Evolutionary conservation across 2,797 vertebrate species (phyloP).

Genomic region (Gymnopithys bicolor): DNA sequence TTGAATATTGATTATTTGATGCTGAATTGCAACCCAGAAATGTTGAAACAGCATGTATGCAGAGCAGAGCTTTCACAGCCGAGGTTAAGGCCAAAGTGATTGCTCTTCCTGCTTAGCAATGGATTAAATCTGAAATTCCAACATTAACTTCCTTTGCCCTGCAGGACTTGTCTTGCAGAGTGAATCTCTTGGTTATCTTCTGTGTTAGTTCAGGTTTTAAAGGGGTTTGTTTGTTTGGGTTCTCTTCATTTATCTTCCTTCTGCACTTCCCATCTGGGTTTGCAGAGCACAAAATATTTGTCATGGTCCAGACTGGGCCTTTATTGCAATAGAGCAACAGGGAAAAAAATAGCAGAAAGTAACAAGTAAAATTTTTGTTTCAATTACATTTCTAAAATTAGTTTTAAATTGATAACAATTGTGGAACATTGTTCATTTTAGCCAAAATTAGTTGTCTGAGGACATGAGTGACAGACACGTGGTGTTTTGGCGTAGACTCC

Average conservation of each 20-base stretch:
- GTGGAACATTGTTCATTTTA: background rate
- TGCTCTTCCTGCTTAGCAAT: constrained; percentile 47
- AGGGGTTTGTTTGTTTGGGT: background rate
- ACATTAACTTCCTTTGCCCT: constrained; percentile 34
- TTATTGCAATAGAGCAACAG: background rate
- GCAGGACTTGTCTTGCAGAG: background rate
- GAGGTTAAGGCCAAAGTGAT: constrained; percentile 61
- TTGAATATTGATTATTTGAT: constrained; percentile 68
- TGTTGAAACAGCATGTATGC: constrained; percentile 72
- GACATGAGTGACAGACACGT: accelerated
- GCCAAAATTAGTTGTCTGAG: background rate
- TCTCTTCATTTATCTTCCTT: background rate
- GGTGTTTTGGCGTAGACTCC: background rate
- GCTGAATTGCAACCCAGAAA: constrained; percentile 65
- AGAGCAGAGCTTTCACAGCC: constrained; percentile 39
- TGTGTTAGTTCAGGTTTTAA: background rate
- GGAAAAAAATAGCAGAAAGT: background rate
- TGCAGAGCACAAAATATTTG: background rate
- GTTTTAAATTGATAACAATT: background rate
- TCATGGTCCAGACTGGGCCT: background rate
- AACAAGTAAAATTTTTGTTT: background rate
- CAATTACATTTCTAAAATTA: background rate
- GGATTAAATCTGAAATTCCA: constrained; percentile 61
- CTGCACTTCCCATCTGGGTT: background rate
- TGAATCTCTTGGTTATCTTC: background rate